Percentiles rank a stretch among this genome's conserved stretches.
Evolutionary conservation across 2,888 invertebrate species (phyloP).

Genomic region (Polymixis flavicincta): DNA sequence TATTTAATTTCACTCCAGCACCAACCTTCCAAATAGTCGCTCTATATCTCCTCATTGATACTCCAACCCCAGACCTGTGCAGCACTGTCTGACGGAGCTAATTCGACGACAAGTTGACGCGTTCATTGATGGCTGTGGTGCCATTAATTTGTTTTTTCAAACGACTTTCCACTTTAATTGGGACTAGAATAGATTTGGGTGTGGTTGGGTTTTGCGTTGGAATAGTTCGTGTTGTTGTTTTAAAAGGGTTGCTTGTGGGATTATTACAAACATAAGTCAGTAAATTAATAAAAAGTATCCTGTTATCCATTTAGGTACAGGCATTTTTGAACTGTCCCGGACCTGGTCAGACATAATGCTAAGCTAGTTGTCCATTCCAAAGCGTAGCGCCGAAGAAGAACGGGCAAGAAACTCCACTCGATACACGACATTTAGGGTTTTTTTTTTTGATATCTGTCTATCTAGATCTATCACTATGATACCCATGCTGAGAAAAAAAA

Average conservation of each 20-base stretch:
- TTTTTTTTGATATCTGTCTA: too few species aligned
- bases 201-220: conserved; percentile 11
- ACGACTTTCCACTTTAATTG: conserved; percentile 48
- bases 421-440: too few species aligned
- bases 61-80: not conserved
- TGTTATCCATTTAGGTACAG: too few species aligned
- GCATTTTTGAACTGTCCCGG: too few species aligned
- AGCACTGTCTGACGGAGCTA: conserved; percentile 34
- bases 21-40: not conserved
- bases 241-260: not conserved
- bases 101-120: conserved; percentile 55
- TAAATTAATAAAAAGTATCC: too few species aligned
- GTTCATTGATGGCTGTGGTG: conserved; percentile 49
- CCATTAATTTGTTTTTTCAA: conserved; percentile 56
- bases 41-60: conserved; percentile 38
- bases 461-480: too few species aligned
- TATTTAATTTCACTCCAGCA: too few species aligned
- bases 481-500: too few species aligned
- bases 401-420: too few species aligned
- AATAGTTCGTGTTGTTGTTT: conserved; percentile 8
- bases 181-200: conserved; percentile 36
- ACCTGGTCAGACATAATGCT: too few species aligned
- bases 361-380: too few species aligned
- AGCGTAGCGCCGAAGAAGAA: too few species aligned
- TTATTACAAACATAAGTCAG: not conserved